Base-by-base conservation (phyloP, 2,113 vertebrate genomes). In the Clupea harengus region DNA sequence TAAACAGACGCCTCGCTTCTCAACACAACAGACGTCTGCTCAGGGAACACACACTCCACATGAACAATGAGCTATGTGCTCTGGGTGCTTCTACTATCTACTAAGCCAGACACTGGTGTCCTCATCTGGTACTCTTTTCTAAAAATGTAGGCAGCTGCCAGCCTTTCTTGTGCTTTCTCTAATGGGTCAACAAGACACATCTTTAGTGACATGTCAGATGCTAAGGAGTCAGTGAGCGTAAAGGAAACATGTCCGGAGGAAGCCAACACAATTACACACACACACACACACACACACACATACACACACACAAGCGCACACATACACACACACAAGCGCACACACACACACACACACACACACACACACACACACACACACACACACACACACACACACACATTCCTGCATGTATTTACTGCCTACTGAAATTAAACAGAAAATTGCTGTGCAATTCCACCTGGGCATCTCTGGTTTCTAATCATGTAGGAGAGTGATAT, bases 401-500 rank as follows among this genome's bases (percentile, higher is more conserved):
- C 64, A 72, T 25, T 3, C 22, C 64, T 72, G 25, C n/a, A 72
- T 25, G 83, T 85, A 84, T 89, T 80, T 84, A 60, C 67, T 49
- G 32, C 20, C 60, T 78, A 45, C 45, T 82, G 39, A 47, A 83
- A 85, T 85, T 64, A 87, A 57, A 72, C 52, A 80, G 57, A 72
- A 85, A 83, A 83, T 57, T 85, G 52, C 52, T 85, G 83, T 64
- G 64, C 45, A 10, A 22, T 32, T 32, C 45, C 46, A 15, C 22
- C 0, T 13, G 39, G 15, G 13, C 57, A 20, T n/a, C 20, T 45
- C n/a, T 0, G 8, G 13, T 80, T 25, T 6, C 32, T 45, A 28
- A 32, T 45, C 7, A 72, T 50, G 52, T 13, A 54, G 52, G 17
- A 18, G 17, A 54, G 52, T 54, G 81, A 54, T 54, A 75, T 28